These are phyloP conservation scores for Chiroxiphia lanceolata DNA, from an alignment of 2,797 vertebrate genomes.

Conservation along the genomic window DNA sequence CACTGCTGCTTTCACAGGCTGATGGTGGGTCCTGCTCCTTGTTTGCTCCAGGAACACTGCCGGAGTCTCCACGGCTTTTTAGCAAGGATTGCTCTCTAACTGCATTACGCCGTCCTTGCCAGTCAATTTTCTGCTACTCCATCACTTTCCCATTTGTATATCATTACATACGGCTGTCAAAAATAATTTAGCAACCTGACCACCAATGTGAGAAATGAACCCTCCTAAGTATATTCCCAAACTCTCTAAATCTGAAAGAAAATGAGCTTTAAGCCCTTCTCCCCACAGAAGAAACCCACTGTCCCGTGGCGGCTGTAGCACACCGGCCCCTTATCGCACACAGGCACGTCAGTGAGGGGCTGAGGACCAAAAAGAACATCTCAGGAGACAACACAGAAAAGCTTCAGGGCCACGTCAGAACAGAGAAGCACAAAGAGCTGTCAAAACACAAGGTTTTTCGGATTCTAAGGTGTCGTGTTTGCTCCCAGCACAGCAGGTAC, in stretches of 20 bases:
- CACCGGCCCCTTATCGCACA: rapidly evolving
- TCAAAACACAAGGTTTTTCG: rapidly evolving
- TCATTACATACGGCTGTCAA: slow-evolving; percentile 54
- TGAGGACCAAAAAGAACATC: background rate
- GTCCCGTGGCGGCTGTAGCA: background rate
- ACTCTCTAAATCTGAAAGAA: slow-evolving; percentile 12
- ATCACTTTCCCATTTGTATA: slow-evolving; percentile 57
- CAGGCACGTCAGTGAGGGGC: rapidly evolving
- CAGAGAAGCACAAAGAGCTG: background rate
- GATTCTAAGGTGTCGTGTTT: rapidly evolving
- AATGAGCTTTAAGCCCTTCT: background rate
- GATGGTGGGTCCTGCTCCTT: background rate
- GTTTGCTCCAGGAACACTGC: background rate
- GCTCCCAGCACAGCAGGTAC: background rate
- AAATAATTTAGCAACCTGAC: slow-evolving; percentile 69
- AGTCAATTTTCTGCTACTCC: slow-evolving; percentile 57
- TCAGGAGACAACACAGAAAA: background rate
- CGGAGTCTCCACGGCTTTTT: background rate
- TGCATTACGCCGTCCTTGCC: slow-evolving; percentile 25
- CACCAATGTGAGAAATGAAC: slow-evolving; percentile 49
- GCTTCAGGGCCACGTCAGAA: background rate
- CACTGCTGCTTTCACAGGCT: background rate
- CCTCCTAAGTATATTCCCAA: slow-evolving; percentile 43
- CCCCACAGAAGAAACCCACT: background rate
- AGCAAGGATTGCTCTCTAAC: background rate